Percentiles rank a stretch among this genome's conserved stretches.
These are phyloP conservation scores for Numenius phaeopus DNA, from an alignment of 2,797 vertebrate genomes.

Conservation along the genomic window DNA sequence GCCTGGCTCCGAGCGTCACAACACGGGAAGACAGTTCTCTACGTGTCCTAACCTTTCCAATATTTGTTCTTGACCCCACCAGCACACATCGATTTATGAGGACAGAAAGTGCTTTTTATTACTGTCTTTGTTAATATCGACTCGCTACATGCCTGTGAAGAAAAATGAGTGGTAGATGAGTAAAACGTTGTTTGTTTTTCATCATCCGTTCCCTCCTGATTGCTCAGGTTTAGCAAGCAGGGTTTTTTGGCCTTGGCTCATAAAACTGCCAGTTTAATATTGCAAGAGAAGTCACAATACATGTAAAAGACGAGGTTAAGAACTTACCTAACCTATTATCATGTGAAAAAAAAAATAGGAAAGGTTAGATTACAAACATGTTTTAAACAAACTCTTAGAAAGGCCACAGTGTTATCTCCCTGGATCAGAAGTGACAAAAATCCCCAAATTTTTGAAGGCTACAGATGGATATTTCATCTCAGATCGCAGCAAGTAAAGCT, in stretches of 20 bases:
- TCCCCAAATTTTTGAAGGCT: background rate
- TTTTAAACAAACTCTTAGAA: background rate
- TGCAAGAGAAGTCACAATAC: conserved; percentile 27
- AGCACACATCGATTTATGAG: conserved; percentile 20
- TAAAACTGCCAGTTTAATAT: background rate
- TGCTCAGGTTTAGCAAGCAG: conserved; percentile 53
- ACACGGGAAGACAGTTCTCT: background rate
- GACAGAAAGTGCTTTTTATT: conserved; percentile 37
- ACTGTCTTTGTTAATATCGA: conserved; percentile 13
- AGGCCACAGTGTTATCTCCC: background rate
- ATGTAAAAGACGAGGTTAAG: conserved; percentile 14
- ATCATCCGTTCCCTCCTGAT: conserved; percentile 42
- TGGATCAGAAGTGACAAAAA: background rate
- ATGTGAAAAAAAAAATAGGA: background rate
- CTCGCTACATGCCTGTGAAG: background rate
- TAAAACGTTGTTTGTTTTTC: conserved; percentile 68
- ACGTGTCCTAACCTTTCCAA: background rate
- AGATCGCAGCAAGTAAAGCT: background rate
- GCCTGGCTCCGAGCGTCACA: background rate
- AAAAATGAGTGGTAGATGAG: conserved; percentile 42
- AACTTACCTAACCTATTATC: background rate
- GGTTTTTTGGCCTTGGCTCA: conserved; percentile 11
- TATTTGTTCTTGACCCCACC: conserved; percentile 37
- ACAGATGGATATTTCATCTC: background rate
- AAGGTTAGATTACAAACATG: background rate